Percentiles rank a stretch among this genome's conserved stretches.
Conservation (phyloP, 2,797 vertebrate species). For the Premnoplex brunnescens region DNA sequence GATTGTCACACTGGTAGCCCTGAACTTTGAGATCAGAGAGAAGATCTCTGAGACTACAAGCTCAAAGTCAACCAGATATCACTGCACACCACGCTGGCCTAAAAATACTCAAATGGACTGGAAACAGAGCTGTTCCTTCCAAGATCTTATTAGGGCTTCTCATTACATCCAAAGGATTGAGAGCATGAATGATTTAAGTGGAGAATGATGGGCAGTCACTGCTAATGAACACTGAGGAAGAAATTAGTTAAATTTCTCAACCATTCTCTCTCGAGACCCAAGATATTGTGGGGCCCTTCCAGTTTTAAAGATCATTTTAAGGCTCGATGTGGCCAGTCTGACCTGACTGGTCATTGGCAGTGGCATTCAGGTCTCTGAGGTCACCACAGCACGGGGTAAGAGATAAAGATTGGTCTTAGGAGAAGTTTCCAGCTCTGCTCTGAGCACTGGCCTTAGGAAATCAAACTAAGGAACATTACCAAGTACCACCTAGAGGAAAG, state of each 20-base stretch:
- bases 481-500: background rate
- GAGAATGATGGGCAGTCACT: background rate
- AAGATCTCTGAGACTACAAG: background rate
- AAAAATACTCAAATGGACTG: constrained; percentile 2
- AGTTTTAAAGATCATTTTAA: background rate
- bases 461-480: background rate
- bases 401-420: background rate
- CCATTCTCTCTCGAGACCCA: background rate
- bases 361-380: background rate
- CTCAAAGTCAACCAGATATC: background rate
- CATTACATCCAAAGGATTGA: background rate
- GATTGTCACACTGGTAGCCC: background rate
- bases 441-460: background rate
- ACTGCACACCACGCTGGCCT: background rate
- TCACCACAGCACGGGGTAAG: background rate
- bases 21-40: background rate
- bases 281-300: background rate
- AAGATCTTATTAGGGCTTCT: constrained; percentile 32
- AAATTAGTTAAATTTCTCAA: background rate
- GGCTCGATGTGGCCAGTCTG: background rate
- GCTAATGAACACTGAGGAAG: background rate
- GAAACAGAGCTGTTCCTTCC: background rate
- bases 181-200: constrained; percentile 44
- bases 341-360: background rate
- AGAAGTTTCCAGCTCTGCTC: background rate